Evolutionary conservation across 2,113 vertebrate genomes (phyloP).

Genomic region (Atractosteus spatula): DNA sequence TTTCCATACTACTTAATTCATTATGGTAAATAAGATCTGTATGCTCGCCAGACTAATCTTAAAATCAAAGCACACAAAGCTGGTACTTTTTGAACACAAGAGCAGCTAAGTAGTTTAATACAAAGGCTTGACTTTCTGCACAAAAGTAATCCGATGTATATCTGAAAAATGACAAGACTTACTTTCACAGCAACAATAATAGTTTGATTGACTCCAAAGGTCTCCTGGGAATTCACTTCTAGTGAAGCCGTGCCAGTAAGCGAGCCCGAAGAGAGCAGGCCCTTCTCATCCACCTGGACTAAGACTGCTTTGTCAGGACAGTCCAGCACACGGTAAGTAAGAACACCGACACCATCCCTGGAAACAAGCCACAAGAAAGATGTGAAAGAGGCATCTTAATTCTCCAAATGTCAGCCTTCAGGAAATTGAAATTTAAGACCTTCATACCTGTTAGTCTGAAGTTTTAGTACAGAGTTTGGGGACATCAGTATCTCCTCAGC

Average conservation of each 20-base stretch:
- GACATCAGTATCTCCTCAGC: conserved; percentile 75
- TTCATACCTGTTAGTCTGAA: conserved; percentile 66
- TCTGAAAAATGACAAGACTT: conserved; percentile 15
- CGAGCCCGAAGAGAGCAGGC: conserved; percentile 75
- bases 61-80: too few relatives aligned
- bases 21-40: too few relatives aligned
- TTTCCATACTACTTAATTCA: too few relatives aligned
- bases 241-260: conserved; percentile 74
- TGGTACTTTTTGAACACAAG: too few relatives aligned
- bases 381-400: too few relatives aligned
- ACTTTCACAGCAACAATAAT: conserved; percentile 69
- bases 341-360: conserved; percentile 74
- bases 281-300: conserved; percentile 77
- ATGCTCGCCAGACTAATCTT: too few relatives aligned
- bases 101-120: too few relatives aligned
- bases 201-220: conserved; percentile 71
- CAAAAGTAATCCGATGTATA: neutral
- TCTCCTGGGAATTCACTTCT: conserved; percentile 81
- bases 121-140: neutral
- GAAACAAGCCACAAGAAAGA: neutral
- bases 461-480: conserved; percentile 63
- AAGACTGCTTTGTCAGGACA: conserved; percentile 70
- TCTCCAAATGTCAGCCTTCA: too few relatives aligned
- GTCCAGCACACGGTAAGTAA: conserved; percentile 79
- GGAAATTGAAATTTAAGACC: too few relatives aligned